Base-by-base conservation (phyloP, 2,113 vertebrate species). In the Perca flavescens region DNA sequence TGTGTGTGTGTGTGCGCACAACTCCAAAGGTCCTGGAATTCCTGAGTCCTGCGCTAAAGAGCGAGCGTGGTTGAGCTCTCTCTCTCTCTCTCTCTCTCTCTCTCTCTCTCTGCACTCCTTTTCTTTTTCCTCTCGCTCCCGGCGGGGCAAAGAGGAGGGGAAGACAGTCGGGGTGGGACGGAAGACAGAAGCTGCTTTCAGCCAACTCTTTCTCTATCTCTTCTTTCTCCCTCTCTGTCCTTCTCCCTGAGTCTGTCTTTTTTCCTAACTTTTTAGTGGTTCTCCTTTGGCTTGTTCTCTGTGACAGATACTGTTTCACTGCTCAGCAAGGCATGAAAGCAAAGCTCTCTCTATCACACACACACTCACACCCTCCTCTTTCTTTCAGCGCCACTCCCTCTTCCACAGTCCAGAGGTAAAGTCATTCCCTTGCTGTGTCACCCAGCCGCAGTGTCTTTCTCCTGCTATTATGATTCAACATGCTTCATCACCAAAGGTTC, bases 1-100 rank as follows among this genome's bases (percentile, higher is more conserved):
- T 66, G 63, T 68, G 54, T 64, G 64, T 63, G 43, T 65, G 65
- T 63, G 34, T 31, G 74, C 25, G 49, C 80, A 84, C 84, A 88
- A 90, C 87, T 93, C 91, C 86, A 92, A 90, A 91, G 90, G 88
- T 91, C 88, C 88, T 80, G 89, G 87, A 91, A 93, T 93, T 91
- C 93, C 91, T 86, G 86, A 90, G 89, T 91, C 82, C 90, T 93
- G 89, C 63, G 80, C 82, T 90, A 88, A 80, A 89, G 79, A 89
- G 89, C 82, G 50, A 86, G 86, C 63, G 72, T 79, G 88, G 80
- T 68, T 88, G 52, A 68, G 84, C 88, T 91, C 76, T 62, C 81
- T 86, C 54, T 86, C 85, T 75, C 79, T 79, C 83, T 85, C 79
- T 83, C 85, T 72, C 54, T 75, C 72, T 83, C 86, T 69, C 66